These are phyloP conservation scores for Cenopis cana DNA, from an alignment of 2,888 invertebrate species.

Conservation along the genomic window DNA sequence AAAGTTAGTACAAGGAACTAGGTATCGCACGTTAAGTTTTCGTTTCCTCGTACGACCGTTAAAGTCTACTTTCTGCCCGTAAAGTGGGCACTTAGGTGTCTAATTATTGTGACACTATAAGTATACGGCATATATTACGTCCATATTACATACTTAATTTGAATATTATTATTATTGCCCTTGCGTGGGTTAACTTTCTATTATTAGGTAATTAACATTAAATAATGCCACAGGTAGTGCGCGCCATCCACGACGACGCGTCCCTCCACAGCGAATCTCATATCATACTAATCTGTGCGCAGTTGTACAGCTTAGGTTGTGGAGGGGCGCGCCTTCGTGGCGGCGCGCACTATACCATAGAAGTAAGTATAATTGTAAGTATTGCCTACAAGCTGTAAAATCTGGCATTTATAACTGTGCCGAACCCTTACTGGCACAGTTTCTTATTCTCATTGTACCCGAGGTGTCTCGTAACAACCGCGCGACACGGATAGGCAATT, in stretches of 20 bases:
- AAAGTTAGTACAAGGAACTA: conserved; percentile 12
- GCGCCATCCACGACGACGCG: no score
- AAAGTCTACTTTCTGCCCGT: background rate
- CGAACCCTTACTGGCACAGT: conserved; percentile 2
- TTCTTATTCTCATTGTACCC: conserved; percentile 18
- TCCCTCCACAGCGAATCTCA: no score
- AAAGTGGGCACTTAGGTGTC: background rate
- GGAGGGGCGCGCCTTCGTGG: no score
- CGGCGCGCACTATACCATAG: no score
- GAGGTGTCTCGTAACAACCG: conserved; percentile 24
- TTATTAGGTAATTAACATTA: background rate
- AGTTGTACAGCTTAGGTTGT: no score
- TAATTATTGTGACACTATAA: background rate
- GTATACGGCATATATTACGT: background rate
- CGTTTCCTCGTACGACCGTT: background rate
- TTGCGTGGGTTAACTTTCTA: background rate
- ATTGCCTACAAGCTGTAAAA: background rate
- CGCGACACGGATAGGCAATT: conserved; percentile 40
- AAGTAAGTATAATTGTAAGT: no score
- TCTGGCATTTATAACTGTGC: background rate
- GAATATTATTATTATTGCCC: background rate
- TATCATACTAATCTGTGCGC: no score
- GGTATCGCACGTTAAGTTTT: conserved; percentile 5
- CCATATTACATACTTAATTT: background rate
- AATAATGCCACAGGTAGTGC: background rate